phyloP scores from a whole-genome alignment of 2,888 invertebrate species.

The Nymphalis c-album region DNA sequence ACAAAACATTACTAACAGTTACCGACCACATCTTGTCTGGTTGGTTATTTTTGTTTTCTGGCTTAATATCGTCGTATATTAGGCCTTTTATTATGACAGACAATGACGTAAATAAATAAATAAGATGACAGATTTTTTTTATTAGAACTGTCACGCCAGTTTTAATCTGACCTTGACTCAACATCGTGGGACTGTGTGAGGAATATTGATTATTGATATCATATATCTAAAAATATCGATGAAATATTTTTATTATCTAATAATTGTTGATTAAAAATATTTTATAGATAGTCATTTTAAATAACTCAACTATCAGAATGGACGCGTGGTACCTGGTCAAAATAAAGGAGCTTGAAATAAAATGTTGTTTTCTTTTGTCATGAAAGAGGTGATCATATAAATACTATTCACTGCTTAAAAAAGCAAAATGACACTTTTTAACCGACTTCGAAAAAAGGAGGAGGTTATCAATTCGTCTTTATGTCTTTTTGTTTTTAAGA shows the following conservation, averaged over 20 bases:
- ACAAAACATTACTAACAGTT: too few species aligned
- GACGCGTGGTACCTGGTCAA: conserved; percentile 58
- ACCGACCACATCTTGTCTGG: too few species aligned
- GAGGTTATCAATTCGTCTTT: too few species aligned
- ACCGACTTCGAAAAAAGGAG: too few species aligned
- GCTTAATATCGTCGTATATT: too few species aligned
- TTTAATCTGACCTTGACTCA: neutral
- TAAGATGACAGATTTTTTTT: neutral
- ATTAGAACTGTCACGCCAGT: neutral
- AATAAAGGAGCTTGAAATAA: conserved; percentile 77
- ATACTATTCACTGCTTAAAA: too few species aligned
- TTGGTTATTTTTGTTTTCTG: too few species aligned
- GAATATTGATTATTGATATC: neutral
- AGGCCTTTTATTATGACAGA: too few species aligned
- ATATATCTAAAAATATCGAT: conserved; percentile 9
- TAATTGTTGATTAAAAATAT: conserved; percentile 15
- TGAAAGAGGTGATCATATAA: neutral
- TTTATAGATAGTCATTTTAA: conserved; percentile 16
- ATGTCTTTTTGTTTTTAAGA: too few species aligned
- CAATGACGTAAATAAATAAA: neutral
- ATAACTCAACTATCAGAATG: conserved; percentile 25
- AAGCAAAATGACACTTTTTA: too few species aligned
- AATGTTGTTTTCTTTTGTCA: conserved; percentile 31
- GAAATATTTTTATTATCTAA: conserved; percentile 20
- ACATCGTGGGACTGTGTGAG: conserved; percentile 9